A percentile compares a stretch with the other conserved stretches of the same genome.
phyloP scores from a whole-genome alignment of 2,888 invertebrate species.

The Thumatha senex region DNA sequence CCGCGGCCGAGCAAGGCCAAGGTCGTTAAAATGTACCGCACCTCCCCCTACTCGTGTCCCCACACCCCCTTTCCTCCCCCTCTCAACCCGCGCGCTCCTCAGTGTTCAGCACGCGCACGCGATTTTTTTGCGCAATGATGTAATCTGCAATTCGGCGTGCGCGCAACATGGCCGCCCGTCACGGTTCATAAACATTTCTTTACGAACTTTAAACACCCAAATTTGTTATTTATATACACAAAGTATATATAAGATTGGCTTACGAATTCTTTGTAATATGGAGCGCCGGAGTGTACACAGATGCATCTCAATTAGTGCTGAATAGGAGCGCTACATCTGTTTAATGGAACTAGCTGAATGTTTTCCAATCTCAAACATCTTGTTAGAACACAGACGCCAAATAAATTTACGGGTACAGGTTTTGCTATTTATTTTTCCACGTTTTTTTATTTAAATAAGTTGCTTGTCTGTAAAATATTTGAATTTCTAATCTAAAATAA shows the following conservation, averaged over 20 bases:
- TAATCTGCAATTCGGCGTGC: conserved; percentile 78
- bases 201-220: conserved; percentile 29
- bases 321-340: conserved; percentile 14
- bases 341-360: conserved; percentile 15
- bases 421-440: conserved; percentile 16
- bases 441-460: conserved; percentile 21
- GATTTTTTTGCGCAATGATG: conserved; percentile 77
- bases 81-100: conserved; percentile 15
- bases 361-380: conserved; percentile 3
- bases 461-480: conserved; percentile 9
- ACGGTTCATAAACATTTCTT: conserved; percentile 41
- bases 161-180: conserved; percentile 69
- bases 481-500: no score
- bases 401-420: conserved; percentile 12
- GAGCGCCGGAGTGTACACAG: conserved; percentile 5
- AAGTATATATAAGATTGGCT: conserved; percentile 15
- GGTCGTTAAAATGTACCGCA: conserved; percentile 56
- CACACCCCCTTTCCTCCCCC: conserved; percentile 27
- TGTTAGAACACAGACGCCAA: conserved; percentile 15
- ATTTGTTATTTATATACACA: conserved; percentile 28
- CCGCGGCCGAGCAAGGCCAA: conserved; percentile 80
- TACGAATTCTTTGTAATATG: conserved; percentile 15
- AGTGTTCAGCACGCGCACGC: conserved; percentile 56
- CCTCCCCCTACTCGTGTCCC: conserved; percentile 26
- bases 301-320: conserved; percentile 14